These are phyloP conservation scores for Sparidentex hasta DNA, from an alignment of 2,797 vertebrate genomes.

Conservation along the genomic window DNA sequence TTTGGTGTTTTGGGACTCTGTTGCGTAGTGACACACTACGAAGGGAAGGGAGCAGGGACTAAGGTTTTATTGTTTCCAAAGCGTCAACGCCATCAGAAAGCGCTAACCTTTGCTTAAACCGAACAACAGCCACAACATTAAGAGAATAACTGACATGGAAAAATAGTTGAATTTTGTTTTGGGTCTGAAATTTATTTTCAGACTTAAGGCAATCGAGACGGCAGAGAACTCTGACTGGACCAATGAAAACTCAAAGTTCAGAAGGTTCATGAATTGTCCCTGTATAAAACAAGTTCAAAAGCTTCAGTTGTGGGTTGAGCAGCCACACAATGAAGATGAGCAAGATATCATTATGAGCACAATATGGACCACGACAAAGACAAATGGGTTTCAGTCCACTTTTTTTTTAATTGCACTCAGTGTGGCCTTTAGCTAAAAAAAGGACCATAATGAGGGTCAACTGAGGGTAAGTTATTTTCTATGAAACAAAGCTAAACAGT, in stretches of 20 bases:
- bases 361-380: constrained; percentile 53
- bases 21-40: constrained; percentile 80
- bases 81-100: constrained; percentile 65
- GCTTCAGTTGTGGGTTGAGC: constrained; percentile 38
- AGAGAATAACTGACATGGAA: constrained; percentile 63
- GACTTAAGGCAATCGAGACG: constrained; percentile 39
- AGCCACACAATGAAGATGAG: constrained; percentile 64
- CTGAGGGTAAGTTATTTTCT: constrained; percentile 41
- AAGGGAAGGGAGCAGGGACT: constrained; percentile 48
- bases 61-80: constrained; percentile 81
- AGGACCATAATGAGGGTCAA: constrained; percentile 56
- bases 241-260: constrained; percentile 55
- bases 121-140: constrained; percentile 58
- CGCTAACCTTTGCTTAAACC: constrained; percentile 61
- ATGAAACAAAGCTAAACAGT: constrained; percentile 55
- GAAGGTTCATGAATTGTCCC: constrained; percentile 45
- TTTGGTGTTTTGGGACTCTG: constrained; percentile 82
- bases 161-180: constrained; percentile 47
- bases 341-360: constrained; percentile 59
- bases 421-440: constrained; percentile 47
- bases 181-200: constrained; percentile 57
- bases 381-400: constrained; percentile 52
- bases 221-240: constrained; percentile 36
- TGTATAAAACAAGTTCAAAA: constrained; percentile 56
- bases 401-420: constrained; percentile 38